Evolutionary conservation across 2,797 vertebrate species (phyloP), one percentile per base, ranked within the genome.

Genomic region (Streptopelia turtur): DNA sequence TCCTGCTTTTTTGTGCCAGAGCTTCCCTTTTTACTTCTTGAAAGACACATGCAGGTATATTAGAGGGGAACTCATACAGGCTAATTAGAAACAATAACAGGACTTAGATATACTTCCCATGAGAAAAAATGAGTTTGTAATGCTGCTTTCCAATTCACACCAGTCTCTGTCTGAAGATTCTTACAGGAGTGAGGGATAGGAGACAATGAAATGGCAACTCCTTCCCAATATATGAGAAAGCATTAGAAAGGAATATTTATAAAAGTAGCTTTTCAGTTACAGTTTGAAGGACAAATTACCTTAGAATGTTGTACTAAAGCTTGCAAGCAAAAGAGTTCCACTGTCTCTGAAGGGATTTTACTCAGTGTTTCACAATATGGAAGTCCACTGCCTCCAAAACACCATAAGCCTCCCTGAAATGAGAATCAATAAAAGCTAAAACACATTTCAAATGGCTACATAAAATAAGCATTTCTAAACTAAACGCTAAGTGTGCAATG

Each of bases 291-390:
- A 33, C 31, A 72, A 75, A 52, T 98, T 98, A 99, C 99, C 99
- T 99, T 99, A 43, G 99, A 99, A 97, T 99, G 99, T 85, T 99
- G 99, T 14, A 99, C 98, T 90, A 99, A 98, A 43, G 99, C 99
- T 95, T 99, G 99, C 68, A 99, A 97, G 93, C 98, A 99, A 97
- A 99, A 99, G 65, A 99, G 98, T 91, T 99, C 99, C 92, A 99
- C 99, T 59, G 99, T 99, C 93, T 99, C 99, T 83, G 98, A 98
- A 64, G 99, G 99, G 74, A 99, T 97, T 89, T 99, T 98, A 79
- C 99, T 99, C 81, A 99, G 97, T 59, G 99, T 99, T 95, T 99
- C 99, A 18, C 99, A 99, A 21, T 99, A 99, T 60, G 99, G 99
- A 90, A 99, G 98, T 22, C 99, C 99, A 84, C 99, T 99, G 87